Evolutionary conservation across 1,140 invertebrate genomes (phyloP).

Genomic region (Drosophila teissieri): DNA sequence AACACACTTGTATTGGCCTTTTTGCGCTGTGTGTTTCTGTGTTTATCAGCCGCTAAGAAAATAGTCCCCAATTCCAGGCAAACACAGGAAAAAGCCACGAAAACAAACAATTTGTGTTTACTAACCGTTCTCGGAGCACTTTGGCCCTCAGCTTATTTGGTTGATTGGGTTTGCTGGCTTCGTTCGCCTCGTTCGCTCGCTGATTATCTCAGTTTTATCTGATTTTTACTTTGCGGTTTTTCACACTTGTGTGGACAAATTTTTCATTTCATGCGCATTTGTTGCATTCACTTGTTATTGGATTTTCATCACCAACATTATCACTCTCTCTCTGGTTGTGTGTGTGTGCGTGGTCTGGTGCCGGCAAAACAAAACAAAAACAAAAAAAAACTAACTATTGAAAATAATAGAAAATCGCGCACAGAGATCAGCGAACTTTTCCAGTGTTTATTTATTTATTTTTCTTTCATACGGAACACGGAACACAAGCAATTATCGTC

Average conservation of each 20-base stretch:
- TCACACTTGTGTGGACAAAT: constrained; percentile 28
- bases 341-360: constrained; percentile 22
- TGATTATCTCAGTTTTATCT: constrained; percentile 22
- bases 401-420: constrained; percentile 9
- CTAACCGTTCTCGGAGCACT: constrained; percentile 30
- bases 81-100: not conserved
- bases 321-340: constrained; percentile 34
- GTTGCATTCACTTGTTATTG: constrained; percentile 44
- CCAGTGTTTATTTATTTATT: not conserved
- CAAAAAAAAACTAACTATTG: not conserved
- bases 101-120: constrained; percentile 35
- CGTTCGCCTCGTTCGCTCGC: not conserved
- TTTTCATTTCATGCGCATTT: constrained; percentile 31
- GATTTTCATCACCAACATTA: constrained; percentile 38
- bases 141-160: constrained; percentile 6
- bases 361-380: constrained; percentile 12
- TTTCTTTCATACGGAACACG: not conserved
- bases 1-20: not conserved
- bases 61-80: not conserved
- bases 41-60: constrained; percentile 14
- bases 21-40: not conserved
- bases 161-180: constrained; percentile 6
- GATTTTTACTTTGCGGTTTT: constrained; percentile 5
- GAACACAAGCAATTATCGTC: constrained; percentile 3
- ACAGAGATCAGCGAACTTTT: constrained; percentile 17